phyloP scores from a whole-genome alignment of 1,140 invertebrate species.

The Artemia franciscana region DNA sequence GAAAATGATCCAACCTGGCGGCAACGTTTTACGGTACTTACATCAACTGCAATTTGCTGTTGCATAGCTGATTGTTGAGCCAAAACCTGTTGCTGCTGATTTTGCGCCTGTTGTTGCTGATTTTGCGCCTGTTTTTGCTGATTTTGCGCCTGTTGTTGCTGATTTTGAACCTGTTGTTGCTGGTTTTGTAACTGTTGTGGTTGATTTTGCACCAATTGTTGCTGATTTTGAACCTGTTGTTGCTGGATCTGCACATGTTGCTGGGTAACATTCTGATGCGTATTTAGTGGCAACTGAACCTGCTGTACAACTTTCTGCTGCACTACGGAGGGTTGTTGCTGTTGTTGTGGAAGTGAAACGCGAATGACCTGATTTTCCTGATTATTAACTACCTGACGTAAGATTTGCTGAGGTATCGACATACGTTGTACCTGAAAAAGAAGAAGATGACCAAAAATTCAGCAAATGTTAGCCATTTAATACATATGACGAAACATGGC shows the following conservation, averaged over 20 bases:
- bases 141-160: not conserved
- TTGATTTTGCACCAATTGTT: not conserved
- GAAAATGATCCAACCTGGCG: too few species aligned
- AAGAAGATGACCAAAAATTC: too few species aligned
- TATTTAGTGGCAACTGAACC: not conserved
- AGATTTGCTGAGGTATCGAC: not conserved
- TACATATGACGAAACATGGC: too few species aligned
- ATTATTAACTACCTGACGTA: not conserved
- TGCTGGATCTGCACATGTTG: not conserved
- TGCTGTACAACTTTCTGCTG: not conserved
- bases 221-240: not conserved
- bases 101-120: not conserved
- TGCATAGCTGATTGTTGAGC: not conserved
- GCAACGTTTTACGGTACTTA: too few species aligned
- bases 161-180: not conserved
- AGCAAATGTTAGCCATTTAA: too few species aligned
- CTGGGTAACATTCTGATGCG: too few species aligned
- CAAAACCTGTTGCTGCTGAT: not conserved
- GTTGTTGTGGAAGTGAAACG: not conserved
- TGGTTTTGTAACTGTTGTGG: not conserved
- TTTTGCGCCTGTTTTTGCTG: not conserved
- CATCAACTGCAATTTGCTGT: not conserved
- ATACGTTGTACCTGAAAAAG: too few species aligned
- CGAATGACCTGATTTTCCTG: not conserved
- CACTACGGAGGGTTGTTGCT: not conserved